Conservation (phyloP, 2,113 vertebrate species). For the Cochlearius cochlearius region DNA sequence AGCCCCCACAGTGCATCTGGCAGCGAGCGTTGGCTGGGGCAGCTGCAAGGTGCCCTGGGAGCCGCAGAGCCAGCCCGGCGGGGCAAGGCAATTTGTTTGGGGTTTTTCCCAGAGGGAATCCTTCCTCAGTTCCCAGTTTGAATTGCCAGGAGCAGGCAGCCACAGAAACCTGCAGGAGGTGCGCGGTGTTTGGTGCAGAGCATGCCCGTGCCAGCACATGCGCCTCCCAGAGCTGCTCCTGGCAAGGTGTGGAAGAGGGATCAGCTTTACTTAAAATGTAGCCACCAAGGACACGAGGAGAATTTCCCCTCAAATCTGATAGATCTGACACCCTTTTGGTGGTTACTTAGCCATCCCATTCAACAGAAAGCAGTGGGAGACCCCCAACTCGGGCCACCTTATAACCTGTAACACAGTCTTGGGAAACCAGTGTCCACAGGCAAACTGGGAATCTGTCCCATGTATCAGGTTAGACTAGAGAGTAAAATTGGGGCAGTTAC, state of each 20-base stretch:
- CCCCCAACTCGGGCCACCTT: neutral
- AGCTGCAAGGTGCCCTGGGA: neutral
- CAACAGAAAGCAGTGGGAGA: neutral
- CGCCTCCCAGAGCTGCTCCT: neutral
- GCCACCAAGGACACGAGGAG: neutral
- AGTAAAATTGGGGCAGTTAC: neutral
- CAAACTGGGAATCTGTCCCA: neutral
- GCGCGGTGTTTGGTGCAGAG: neutral
- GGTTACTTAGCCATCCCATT: neutral
- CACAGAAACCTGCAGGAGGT: neutral
- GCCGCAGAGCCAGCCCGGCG: neutral
- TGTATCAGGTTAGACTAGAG: neutral
- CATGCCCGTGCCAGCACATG: fast-evolving
- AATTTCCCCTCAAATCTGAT: neutral
- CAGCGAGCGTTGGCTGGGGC: neutral
- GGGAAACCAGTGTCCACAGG: neutral
- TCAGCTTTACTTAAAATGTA: neutral
- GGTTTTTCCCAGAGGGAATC: neutral
- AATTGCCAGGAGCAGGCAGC: neutral
- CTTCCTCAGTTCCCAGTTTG: neutral
- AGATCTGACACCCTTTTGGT: neutral
- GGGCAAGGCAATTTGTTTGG: neutral
- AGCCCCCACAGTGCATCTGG: neutral
- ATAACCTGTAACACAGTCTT: neutral
- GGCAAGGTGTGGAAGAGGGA: fast-evolving